These are phyloP conservation scores for Calidris pygmaea DNA, from an alignment of 2,113 vertebrate species.

Conservation along the genomic window DNA sequence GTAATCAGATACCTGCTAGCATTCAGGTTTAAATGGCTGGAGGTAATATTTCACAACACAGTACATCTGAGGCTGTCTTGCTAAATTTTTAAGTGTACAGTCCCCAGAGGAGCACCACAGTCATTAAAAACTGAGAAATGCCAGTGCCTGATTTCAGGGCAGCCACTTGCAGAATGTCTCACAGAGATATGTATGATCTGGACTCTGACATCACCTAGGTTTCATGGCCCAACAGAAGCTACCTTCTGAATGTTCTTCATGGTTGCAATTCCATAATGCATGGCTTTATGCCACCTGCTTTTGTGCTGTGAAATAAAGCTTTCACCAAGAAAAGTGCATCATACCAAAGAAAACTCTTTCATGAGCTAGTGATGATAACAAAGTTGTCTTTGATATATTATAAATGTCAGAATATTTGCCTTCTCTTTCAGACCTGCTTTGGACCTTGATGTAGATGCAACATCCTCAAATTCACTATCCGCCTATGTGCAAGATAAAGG, in stretches of 20 bases:
- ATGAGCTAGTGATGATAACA: not conserved
- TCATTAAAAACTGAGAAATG: not conserved
- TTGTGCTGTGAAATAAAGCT: not conserved
- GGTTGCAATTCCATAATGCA: not conserved
- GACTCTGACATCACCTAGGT: not conserved
- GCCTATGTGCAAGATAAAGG: not conserved
- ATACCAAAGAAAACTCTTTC: not conserved
- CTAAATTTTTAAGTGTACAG: not conserved
- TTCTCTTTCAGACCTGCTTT: not conserved
- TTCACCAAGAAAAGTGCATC: not conserved
- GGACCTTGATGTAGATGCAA: not conserved
- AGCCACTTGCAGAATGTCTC: not conserved
- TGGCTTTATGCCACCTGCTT: not conserved
- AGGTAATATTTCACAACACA: not conserved
- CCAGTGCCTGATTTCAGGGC: not conserved
- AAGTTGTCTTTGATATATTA: not conserved
- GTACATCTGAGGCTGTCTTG: not conserved
- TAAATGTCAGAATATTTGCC: not conserved
- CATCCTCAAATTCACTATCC: not conserved
- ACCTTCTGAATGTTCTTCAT: not conserved
- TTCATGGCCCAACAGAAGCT: not conserved
- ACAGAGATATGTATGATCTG: not conserved
- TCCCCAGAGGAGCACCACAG: not conserved
- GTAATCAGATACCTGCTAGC: not conserved
- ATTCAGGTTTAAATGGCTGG: not conserved